These are phyloP conservation scores for Lepidochrysops patricia DNA, from an alignment of 2,888 invertebrate genomes.

Conservation along the genomic window DNA sequence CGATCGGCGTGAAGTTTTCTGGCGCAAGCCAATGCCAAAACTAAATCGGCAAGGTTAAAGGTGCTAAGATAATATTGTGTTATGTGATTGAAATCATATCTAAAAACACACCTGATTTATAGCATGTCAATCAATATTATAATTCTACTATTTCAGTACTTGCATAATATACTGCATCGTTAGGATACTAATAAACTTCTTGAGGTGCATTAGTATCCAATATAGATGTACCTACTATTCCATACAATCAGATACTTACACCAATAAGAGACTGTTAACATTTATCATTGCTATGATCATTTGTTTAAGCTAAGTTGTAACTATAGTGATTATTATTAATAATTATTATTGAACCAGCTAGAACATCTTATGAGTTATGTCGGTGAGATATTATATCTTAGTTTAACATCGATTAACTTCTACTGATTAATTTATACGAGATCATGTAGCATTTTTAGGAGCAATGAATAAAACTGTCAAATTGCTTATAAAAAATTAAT, in stretches of 20 bases:
- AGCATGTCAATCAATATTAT: too few species aligned
- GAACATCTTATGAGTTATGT: background rate
- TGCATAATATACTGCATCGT: too few species aligned
- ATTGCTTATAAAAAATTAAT: background rate
- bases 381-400: conserved; percentile 5
- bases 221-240: too few species aligned
- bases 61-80: too few species aligned
- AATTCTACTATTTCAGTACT: too few species aligned
- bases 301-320: background rate
- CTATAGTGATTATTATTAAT: background rate
- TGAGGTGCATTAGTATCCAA: background rate
- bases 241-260: too few species aligned
- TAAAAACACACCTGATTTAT: too few species aligned
- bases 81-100: background rate
- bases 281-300: background rate
- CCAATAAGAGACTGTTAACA: background rate
- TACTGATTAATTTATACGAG: background rate
- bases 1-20: too few species aligned
- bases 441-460: background rate
- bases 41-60: too few species aligned
- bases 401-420: background rate
- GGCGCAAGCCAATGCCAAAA: too few species aligned
- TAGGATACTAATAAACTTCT: too few species aligned
- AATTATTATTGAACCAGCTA: background rate
- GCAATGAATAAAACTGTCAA: background rate